Percentiles rank a stretch among this genome's conserved stretches.
These are phyloP conservation scores for Atherinomorus stipes DNA, from an alignment of 2,113 vertebrate species.

Conservation along the genomic window DNA sequence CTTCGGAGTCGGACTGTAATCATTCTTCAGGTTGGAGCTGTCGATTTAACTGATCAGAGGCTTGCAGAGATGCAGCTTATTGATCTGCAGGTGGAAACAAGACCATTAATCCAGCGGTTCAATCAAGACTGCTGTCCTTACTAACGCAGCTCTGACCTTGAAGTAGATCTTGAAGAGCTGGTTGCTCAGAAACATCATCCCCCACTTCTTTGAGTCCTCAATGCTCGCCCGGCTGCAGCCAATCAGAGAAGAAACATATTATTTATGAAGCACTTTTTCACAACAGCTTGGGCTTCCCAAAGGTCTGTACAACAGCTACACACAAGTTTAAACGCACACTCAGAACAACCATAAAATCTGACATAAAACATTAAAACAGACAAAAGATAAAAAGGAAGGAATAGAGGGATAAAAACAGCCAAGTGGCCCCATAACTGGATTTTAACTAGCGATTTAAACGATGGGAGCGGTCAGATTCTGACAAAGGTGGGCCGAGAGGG, in stretches of 20 bases:
- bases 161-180: slow-evolving; percentile 99
- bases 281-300: no score
- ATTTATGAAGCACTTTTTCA: no score
- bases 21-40: slow-evolving; percentile 95
- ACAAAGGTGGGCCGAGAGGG: no score
- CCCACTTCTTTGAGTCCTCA: slow-evolving; percentile 99
- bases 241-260: neutral
- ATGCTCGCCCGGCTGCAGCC: slow-evolving; percentile 92
- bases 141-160: slow-evolving; percentile 84
- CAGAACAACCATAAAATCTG: no score
- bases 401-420: no score
- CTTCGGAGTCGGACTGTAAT: slow-evolving; percentile 93
- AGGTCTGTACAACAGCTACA: no score
- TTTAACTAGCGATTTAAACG: no score
- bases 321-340: no score
- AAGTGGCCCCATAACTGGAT: no score
- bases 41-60: slow-evolving; percentile 97
- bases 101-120: neutral
- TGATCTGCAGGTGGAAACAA: slow-evolving; percentile 85
- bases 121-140: neutral
- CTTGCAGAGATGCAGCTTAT: slow-evolving; percentile 97
- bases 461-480: no score
- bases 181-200: slow-evolving; percentile 98
- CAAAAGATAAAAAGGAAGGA: no score
- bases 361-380: no score